A percentile compares a stretch with the other conserved stretches of the same genome.
Conservation (phyloP, 2,797 vertebrate genomes). For the Scolopax bukidnonensis region DNA sequence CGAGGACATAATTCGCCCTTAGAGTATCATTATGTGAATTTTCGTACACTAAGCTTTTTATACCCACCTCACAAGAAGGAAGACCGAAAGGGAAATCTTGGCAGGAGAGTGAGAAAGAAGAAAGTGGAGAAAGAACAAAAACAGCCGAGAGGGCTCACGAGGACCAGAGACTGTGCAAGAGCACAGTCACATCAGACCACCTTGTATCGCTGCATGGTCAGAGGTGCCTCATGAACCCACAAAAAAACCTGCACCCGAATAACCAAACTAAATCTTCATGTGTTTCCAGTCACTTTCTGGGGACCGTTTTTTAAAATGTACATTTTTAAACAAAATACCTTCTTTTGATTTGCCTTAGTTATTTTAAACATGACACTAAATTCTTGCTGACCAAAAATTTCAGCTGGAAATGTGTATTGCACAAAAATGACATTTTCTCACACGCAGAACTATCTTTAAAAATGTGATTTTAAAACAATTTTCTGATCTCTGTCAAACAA, state of each 20-base stretch:
- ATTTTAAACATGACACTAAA: background rate
- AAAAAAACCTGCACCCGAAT: background rate
- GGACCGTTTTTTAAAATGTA: background rate
- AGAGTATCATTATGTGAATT: constrained; percentile 20
- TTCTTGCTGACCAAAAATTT: background rate
- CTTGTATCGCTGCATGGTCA: fast-evolving
- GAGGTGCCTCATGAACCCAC: background rate
- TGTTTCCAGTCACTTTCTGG: background rate
- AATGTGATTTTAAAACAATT: background rate
- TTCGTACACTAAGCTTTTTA: constrained; percentile 25
- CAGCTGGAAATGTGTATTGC: background rate
- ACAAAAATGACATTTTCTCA: background rate
- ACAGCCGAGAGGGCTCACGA: background rate
- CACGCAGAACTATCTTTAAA: background rate
- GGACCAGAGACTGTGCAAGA: background rate
- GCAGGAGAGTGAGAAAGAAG: background rate
- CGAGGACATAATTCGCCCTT: background rate
- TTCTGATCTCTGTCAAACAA: background rate
- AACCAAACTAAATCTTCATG: background rate
- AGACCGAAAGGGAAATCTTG: background rate
- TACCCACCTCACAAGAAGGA: constrained; percentile 23
- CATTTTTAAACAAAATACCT: background rate
- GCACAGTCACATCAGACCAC: fast-evolving
- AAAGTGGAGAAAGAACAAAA: constrained; percentile 32
- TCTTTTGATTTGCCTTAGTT: background rate